Evolutionary conservation across 2,797 vertebrate genomes (phyloP), one percentile per base, ranked within the genome.

Genomic region (Ceyx erithaca): DNA sequence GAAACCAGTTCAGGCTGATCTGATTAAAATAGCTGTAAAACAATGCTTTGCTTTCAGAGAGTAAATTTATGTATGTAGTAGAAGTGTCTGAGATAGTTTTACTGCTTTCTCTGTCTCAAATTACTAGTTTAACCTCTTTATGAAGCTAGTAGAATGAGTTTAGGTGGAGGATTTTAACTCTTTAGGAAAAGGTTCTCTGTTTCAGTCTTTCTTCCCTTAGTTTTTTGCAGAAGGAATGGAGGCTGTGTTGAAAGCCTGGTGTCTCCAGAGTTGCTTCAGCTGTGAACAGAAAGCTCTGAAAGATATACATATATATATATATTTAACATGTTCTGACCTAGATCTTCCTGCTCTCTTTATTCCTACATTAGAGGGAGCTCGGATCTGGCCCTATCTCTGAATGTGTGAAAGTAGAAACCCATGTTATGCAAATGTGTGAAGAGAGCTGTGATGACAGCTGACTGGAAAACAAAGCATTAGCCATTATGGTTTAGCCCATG

Each of bases 301-400:
- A 83, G 31, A 51, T 37, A 37, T 37, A 37, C 11, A 37, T 5
- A 37, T 37, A 37, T 37, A 37, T 37, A 37, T 37, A 37, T 37
- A 37, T 37, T 37, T 37, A 37, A 51, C 31, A n/a, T 19, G 2
- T 78, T 82, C 26, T 78, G 41, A 46, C 35, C 40, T 87, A 78
- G 48, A 45, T 85, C 26, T 75, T 1, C 1, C 25, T 2, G 4
- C 20, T n/a, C 11, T 66, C 48, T 88, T 87, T 80, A 63, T 86
- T 89, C n/a, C 40, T 87, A 62, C 22, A 1, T 85, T 88, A 87
- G 72, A 91, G 62, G 62, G 58, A 87, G 90, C 71, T 92, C 18
- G 0, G 51, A 72, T 82, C 66, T 3, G 4, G 26, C 58, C 72
- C 69, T 85, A 4, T 35, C 23, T 62, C 26, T 89, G 49, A 66